A percentile compares a stretch with the other conserved stretches of the same genome.
phyloP scores from a whole-genome alignment of 2,797 vertebrate genomes.

The Rhinophrynus dorsalis region DNA sequence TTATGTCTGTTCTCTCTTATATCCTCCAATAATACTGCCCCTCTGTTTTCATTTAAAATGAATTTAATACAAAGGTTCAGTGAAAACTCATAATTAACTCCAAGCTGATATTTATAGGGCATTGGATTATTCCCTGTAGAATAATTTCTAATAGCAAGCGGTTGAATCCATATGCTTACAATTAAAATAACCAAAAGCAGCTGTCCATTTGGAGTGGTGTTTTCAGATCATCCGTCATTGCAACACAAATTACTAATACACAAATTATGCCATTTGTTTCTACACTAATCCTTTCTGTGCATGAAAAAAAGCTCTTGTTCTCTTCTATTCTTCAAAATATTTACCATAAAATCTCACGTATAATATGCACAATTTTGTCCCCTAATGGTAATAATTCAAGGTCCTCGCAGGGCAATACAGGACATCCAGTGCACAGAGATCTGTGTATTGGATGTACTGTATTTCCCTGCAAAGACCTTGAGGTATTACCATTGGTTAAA shows the following conservation, averaged over 20 bases:
- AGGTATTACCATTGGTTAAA: no score
- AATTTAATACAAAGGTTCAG: slow-evolving; percentile 10
- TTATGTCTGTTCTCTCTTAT: background rate
- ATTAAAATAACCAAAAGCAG: slow-evolving; percentile 26
- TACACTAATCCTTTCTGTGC: no score
- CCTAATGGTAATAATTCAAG: no score
- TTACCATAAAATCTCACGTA: no score
- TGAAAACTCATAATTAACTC: background rate
- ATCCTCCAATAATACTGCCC: background rate
- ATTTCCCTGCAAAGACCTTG: no score
- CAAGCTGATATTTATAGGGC: background rate
- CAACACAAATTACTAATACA: slow-evolving; percentile 2
- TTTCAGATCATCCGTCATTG: slow-evolving; percentile 19
- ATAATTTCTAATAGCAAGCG: background rate
- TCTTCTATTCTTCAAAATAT: no score
- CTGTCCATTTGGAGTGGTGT: background rate
- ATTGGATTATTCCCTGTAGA: background rate
- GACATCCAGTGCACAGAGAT: no score
- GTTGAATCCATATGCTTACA: slow-evolving; percentile 13
- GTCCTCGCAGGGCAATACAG: no score
- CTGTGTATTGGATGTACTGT: no score
- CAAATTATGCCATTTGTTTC: background rate
- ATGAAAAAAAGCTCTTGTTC: no score
- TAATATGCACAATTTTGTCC: no score
- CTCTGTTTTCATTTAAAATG: background rate